Evolutionary conservation across 92 coral and sea anemone species (phyloP).

Genomic region (Heteractis magnifica): DNA sequence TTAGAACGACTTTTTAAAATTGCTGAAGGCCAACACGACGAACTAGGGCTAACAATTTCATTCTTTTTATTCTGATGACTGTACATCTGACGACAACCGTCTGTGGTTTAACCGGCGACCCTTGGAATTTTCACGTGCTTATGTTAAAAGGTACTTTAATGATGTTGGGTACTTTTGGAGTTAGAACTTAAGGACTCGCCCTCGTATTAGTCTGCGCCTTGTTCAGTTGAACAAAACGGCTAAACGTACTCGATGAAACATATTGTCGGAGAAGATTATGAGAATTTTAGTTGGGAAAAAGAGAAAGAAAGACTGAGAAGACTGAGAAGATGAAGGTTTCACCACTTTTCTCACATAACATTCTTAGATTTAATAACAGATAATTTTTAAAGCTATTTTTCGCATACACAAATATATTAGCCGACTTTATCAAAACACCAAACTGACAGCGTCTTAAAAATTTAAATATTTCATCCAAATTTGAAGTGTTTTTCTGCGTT

Average conservation of each 20-base stretch:
- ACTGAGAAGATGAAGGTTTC: neutral
- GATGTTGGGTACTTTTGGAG: neutral
- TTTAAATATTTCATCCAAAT: neutral
- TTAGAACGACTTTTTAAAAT: neutral
- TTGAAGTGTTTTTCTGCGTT: neutral
- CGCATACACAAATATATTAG: neutral
- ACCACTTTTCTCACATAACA: no score
- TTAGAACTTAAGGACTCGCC: neutral
- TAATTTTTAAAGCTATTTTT: neutral
- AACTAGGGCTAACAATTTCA: neutral
- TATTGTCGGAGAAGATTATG: no score
- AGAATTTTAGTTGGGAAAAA: no score
- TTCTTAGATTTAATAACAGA: no score
- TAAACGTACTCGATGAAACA: no score
- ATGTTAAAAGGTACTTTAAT: neutral
- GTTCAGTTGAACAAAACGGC: no score
- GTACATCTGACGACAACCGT: neutral
- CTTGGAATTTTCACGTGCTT: neutral
- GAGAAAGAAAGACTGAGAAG: neutral
- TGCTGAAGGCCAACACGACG: neutral
- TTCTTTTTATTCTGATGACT: neutral
- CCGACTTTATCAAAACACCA: neutral
- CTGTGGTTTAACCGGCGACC: neutral
- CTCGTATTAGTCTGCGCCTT: no score
- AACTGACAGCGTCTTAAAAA: neutral